A percentile compares a stretch with the other conserved stretches of the same genome.
These are phyloP conservation scores for Limnephilus marmoratus DNA, from an alignment of 2,888 invertebrate genomes.

Conservation along the genomic window DNA sequence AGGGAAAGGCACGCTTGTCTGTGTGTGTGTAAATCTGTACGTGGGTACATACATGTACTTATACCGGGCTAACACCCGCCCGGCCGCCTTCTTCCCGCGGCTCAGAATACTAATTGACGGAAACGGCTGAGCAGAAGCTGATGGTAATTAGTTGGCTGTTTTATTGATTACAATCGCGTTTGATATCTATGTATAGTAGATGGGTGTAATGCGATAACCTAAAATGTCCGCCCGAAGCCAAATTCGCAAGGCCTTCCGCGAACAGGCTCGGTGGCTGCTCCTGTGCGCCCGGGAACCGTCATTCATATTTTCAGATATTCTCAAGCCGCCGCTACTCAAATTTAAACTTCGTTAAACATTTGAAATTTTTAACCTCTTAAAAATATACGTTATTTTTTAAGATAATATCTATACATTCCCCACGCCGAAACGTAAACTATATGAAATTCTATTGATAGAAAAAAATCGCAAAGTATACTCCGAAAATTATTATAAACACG, in stretches of 20 bases:
- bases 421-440: no score
- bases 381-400: no score
- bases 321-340: no score
- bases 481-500: no score
- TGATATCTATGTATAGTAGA: not conserved
- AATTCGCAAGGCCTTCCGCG: not conserved
- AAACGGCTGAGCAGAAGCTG: not conserved
- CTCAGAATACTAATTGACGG: not conserved
- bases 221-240: not conserved
- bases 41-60: not conserved
- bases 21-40: not conserved
- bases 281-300: not conserved
- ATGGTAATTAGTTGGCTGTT: not conserved
- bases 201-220: constrained; percentile 15
- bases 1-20: not conserved
- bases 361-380: no score
- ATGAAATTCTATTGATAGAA: no score
- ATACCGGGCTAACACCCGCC: not conserved
- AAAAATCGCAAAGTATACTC: no score
- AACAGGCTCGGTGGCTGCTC: not conserved
- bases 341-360: no score
- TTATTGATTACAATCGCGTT: constrained; percentile 22
- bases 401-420: no score
- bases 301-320: not conserved
- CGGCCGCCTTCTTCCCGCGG: not conserved